phyloP scores from a whole-genome alignment of 1,140 invertebrate genomes.

The Drosophila tristis region DNA sequence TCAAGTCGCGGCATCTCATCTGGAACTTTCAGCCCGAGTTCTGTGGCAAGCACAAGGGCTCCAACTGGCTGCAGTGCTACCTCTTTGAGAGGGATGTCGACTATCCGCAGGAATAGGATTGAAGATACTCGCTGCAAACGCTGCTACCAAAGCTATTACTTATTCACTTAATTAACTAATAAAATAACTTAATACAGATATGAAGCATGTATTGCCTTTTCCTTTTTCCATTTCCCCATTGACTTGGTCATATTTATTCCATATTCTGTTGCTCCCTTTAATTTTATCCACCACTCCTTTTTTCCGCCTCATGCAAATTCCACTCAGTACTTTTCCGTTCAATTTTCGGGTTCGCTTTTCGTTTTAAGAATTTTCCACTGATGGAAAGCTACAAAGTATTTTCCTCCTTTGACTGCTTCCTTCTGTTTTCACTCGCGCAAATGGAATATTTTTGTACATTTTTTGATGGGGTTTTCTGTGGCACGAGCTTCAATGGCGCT shows the following conservation, averaged over 20 bases:
- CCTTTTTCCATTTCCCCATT: no score
- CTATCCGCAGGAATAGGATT: slow-evolving; percentile 19
- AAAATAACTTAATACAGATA: no score
- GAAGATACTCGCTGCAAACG: no score
- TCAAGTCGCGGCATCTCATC: slow-evolving; percentile 86
- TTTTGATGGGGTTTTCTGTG: slow-evolving; percentile 31
- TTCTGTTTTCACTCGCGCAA: slow-evolving; percentile 24
- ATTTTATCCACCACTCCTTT: slow-evolving; percentile 24
- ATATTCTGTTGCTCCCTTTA: slow-evolving; percentile 9
- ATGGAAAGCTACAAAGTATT: slow-evolving; percentile 17
- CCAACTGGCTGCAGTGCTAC: slow-evolving; percentile 56
- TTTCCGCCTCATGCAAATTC: slow-evolving; percentile 42
- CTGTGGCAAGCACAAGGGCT: slow-evolving; percentile 79
- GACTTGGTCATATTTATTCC: no score
- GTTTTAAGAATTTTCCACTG: slow-evolving; percentile 19
- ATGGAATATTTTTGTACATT: slow-evolving; percentile 52
- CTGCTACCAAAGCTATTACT: no score
- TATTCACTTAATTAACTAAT: not conserved
- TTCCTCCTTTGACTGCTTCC: slow-evolving; percentile 12
- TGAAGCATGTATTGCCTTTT: no score
- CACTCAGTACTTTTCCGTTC: slow-evolving; percentile 44
- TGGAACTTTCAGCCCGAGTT: slow-evolving; percentile 87
- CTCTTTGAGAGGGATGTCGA: slow-evolving; percentile 53
- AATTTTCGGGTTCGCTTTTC: slow-evolving; percentile 16
- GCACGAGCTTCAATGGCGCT: not conserved